Base-by-base conservation (phyloP, 2,113 vertebrate species). In the Jaculus jaculus region DNA sequence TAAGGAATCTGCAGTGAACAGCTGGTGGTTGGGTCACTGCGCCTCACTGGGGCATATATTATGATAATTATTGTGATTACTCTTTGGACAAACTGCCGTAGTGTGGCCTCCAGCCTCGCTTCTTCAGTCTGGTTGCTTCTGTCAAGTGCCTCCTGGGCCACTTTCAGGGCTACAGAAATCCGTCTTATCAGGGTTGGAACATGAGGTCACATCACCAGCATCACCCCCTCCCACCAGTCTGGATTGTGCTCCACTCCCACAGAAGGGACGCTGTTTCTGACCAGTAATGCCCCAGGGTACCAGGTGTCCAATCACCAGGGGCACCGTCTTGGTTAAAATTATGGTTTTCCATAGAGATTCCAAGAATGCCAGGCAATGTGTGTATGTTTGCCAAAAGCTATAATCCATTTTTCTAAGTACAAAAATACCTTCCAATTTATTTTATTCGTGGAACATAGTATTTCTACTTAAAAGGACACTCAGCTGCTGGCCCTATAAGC, bases 401-500 rank as follows among this genome's bases (percentile, higher is more conserved):
- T 96, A 97, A 98, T 97, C 96, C 94, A 2, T 96, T 97, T 95
- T 97, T 97, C 97, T 96, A 97, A 97, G 98, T 96, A 95, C 97
- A 98, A 97, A 96, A 97, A 91, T 89, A 83, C 54, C 97, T 96
- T 95, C 96, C 96, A 96, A 92, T 95, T 96, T 94, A 94, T 96
- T 98, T 98, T 98, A 95, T 97, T 97, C 96, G 17, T 87, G 89
- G 10, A 96, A 94, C 96, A 88, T 87, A 81, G 94, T 94, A 91
- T 97, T 97, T 97, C 89, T 95, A 32, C 97, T 97, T 96, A 93
- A 97, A 97, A 97, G 97, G 97, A 90, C 2, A 0, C 58, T 0
- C 1, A 0, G 17, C 54, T 65, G 32, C 80, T 6, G 8, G 3
- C 77, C 54, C 7, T 54, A 12, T 54, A 54, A 54, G 54, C 54